These are phyloP conservation scores for Napeogenes inachia DNA, from an alignment of 2,888 invertebrate species.

Conservation along the genomic window DNA sequence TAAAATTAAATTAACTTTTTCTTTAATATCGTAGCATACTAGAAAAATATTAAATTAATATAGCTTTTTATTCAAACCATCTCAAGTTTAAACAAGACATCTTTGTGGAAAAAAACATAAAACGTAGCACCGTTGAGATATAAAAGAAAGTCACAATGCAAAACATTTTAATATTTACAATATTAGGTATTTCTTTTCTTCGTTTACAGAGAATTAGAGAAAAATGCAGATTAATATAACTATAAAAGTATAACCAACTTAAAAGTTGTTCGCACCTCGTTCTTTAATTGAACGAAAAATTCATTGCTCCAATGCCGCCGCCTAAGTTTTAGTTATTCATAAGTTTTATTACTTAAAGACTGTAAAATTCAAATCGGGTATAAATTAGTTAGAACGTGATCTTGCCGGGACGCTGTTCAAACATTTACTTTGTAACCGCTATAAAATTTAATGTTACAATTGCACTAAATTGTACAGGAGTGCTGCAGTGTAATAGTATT, in stretches of 20 bases:
- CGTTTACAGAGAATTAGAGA: neutral
- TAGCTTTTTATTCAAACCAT: no score
- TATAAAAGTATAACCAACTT: conserved; percentile 29
- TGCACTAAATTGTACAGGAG: conserved; percentile 6
- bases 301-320: conserved; percentile 27
- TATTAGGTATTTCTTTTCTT: neutral
- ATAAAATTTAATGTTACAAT: conserved; percentile 6
- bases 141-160: no score
- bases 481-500: conserved; percentile 3
- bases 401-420: conserved; percentile 40
- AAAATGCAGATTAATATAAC: conserved; percentile 22
- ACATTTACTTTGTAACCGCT: conserved; percentile 39
- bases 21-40: no score
- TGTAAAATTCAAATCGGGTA: conserved; percentile 54
- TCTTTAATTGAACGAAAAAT: conserved; percentile 34
- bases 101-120: no score
- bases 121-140: no score
- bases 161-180: neutral
- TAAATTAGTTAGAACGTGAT: conserved; percentile 51
- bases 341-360: conserved; percentile 48
- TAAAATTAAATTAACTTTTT: no score
- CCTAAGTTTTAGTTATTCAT: conserved; percentile 37
- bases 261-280: conserved; percentile 21
- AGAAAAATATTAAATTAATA: no score
- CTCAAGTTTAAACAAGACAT: no score